These are phyloP conservation scores for Microplitis manilae DNA, from an alignment of 2,888 invertebrate species.

Conservation along the genomic window DNA sequence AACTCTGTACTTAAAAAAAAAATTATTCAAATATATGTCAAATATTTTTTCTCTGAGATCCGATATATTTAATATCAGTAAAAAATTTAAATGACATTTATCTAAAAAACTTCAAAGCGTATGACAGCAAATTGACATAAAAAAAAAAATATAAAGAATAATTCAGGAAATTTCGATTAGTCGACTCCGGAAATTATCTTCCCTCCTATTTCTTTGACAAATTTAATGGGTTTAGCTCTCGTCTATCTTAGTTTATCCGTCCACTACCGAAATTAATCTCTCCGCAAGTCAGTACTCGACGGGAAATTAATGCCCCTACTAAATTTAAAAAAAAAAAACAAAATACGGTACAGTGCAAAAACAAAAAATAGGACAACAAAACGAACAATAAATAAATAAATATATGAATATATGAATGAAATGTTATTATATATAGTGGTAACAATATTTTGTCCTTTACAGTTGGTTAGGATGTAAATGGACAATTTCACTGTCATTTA, in stretches of 20 bases:
- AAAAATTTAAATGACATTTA: no score
- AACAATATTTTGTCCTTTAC: conserved; percentile 53
- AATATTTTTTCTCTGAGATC: no score
- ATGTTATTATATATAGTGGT: neutral
- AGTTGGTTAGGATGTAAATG: conserved; percentile 93
- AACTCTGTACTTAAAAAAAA: no score
- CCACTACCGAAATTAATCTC: conserved; percentile 16
- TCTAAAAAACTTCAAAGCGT: no score
- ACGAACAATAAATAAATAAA: neutral
- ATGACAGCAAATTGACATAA: neutral
- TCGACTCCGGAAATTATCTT: neutral
- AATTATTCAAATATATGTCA: no score
- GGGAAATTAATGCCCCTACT: conserved; percentile 13
- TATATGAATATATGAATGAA: neutral
- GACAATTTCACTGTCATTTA: conserved; percentile 87
- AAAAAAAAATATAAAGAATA: neutral
- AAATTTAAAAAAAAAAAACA: neutral
- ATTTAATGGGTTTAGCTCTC: conserved; percentile 19
- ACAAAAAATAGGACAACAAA: neutral
- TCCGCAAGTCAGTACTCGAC: neutral
- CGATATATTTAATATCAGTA: no score
- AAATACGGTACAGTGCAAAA: neutral
- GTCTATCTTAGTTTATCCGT: conserved; percentile 14
- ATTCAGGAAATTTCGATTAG: conserved; percentile 10
- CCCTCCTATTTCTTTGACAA: conserved; percentile 10